Base-by-base conservation (phyloP, 2,888 invertebrate genomes). In the Trichacis sp. region DNA sequence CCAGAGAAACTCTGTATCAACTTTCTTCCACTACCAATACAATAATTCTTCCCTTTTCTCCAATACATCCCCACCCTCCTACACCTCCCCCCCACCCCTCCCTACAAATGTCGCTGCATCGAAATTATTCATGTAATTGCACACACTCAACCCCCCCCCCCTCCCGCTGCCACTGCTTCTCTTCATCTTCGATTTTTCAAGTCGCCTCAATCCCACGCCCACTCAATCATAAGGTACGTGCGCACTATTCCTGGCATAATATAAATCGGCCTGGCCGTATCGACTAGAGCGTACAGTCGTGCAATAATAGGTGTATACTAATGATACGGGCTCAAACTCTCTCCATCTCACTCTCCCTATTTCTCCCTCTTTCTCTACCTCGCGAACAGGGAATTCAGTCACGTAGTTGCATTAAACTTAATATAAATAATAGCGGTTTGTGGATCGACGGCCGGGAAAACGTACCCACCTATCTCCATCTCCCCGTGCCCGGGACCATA, bases 371-470 rank as follows among this genome's bases (percentile, higher is more conserved):
- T n/a, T n/a, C n/a, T n/a, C n/a, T n/a, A 24, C 8, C 24, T 24
- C 24, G 24, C 65, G 68, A 69, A 57, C 63, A 60, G 70, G 73
- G 77, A 78, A 83, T 84, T 83, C 84, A 83, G 84, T 84, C 84
- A 84, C 83, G 84, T 84, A 84, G 78, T 83, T 84, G 83, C 83
- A 84, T 84, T 84, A 84, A 84, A 84, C 83, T 84, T 84, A 84
- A 84, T 84, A 84, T 84, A 84, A 84, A 84, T 84, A 84, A 84
- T 84, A 84, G 83, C 83, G 80, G 83, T 83, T 84, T 82, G 83
- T 68, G 70, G 74, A 74, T 73, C 73, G 71, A 60, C 65, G 70
- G 58, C 43, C 67, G 60, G 68, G 68, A 59, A 64, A 67, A 65
- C 76, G 80, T 74, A 77, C 77, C 83, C 82, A 81, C 81, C 82